These are phyloP conservation scores for Pasiphila rectangulata DNA, from an alignment of 2,888 invertebrate species.

Conservation along the genomic window DNA sequence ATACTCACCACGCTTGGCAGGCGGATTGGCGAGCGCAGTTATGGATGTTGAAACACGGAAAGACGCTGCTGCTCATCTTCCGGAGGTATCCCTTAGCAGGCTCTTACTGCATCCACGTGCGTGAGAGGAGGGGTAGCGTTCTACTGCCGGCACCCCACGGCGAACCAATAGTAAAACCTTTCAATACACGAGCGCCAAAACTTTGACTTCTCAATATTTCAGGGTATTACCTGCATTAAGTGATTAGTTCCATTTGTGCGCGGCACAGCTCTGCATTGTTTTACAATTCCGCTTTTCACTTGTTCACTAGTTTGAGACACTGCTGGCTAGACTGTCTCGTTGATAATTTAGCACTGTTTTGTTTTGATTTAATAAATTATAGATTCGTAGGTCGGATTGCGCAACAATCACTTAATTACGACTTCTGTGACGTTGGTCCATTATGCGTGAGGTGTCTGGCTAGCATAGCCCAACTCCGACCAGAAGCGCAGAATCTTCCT, in stretches of 20 bases:
- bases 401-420: no score
- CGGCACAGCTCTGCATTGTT: conserved; percentile 57
- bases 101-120: neutral
- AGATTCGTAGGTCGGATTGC: no score
- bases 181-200: conserved; percentile 34
- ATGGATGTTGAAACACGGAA: no score
- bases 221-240: conserved; percentile 67
- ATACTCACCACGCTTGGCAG: no score
- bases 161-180: conserved; percentile 35
- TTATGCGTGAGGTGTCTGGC: no score
- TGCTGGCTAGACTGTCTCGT: conserved; percentile 13
- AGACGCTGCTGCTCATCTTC: no score
- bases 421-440: no score
- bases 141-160: neutral
- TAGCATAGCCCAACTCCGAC: no score
- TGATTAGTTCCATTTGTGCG: conserved; percentile 75
- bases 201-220: conserved; percentile 67
- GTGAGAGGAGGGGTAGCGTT: neutral
- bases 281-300: conserved; percentile 45
- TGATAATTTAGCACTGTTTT: conserved; percentile 7
- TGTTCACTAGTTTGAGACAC: conserved; percentile 24
- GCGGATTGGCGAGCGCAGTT: no score
- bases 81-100: neutral
- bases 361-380: no score
- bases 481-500: no score